A percentile compares a stretch with the other conserved stretches of the same genome.
Conservation (phyloP, 2,797 vertebrate species). For the Rhinella marina region DNA sequence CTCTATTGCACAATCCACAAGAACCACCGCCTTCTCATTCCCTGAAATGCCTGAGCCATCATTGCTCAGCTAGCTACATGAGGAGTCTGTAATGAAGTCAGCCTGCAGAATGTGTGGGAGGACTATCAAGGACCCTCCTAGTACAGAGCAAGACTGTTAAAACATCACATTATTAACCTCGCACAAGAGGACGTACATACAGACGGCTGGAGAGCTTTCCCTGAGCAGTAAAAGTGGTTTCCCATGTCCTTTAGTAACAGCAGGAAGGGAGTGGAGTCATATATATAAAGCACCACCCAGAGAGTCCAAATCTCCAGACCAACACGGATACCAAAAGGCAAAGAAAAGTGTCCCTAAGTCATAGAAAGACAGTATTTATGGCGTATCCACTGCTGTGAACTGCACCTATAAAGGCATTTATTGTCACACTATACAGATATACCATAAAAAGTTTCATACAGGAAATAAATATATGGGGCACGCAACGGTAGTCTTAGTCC, state of each 20-base stretch:
- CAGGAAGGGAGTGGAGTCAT: too few species aligned
- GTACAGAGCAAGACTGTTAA: background rate
- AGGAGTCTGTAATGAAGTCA: constrained; percentile 28
- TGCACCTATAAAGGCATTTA: background rate
- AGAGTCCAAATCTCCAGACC: background rate
- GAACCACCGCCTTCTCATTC: background rate
- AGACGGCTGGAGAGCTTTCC: background rate
- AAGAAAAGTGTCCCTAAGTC: too few species aligned
- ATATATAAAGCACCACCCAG: background rate
- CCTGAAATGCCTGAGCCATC: background rate
- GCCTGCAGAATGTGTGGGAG: background rate
- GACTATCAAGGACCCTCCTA: constrained; percentile 16
- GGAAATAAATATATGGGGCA: too few species aligned
- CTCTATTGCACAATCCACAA: constrained; percentile 30
- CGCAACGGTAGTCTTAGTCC: too few species aligned
- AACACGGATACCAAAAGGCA: background rate
- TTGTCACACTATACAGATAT: background rate
- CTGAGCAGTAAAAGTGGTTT: background rate
- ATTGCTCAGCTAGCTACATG: constrained; percentile 14
- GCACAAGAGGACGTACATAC: background rate
- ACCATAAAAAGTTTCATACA: too few species aligned
- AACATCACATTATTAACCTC: background rate
- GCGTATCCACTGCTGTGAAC: background rate
- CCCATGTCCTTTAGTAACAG: background rate
- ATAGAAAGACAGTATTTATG: background rate